These are phyloP conservation scores for Brachycybe producta DNA, from an alignment of 2,888 invertebrate genomes.

Conservation along the genomic window DNA sequence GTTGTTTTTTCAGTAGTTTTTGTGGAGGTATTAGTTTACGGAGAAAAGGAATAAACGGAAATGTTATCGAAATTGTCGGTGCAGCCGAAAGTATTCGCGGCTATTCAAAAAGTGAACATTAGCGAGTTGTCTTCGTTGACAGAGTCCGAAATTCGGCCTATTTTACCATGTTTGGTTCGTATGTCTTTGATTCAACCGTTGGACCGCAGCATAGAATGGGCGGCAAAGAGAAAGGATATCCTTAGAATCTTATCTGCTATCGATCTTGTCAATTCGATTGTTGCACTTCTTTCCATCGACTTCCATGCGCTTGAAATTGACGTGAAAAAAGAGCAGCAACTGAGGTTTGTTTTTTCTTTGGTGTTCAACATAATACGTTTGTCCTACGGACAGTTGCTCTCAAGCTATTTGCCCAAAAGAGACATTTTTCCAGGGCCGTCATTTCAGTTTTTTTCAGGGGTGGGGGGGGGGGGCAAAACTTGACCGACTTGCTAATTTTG, in stretches of 20 bases:
- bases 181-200: slow-evolving; percentile 82
- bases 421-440: too few species aligned
- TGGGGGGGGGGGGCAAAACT: too few species aligned
- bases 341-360: slow-evolving; percentile 46
- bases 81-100: slow-evolving; percentile 56
- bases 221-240: slow-evolving; percentile 70
- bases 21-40: too few species aligned
- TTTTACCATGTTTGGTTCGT: slow-evolving; percentile 76
- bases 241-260: slow-evolving; percentile 79
- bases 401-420: too few species aligned
- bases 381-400: too few species aligned
- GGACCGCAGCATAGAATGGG: slow-evolving; percentile 70
- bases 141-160: slow-evolving; percentile 69
- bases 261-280: slow-evolving; percentile 86
- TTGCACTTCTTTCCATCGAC: slow-evolving; percentile 82
- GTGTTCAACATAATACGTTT: not conserved
- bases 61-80: slow-evolving; percentile 34
- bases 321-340: slow-evolving; percentile 78
- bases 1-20: too few species aligned
- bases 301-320: slow-evolving; percentile 85
- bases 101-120: slow-evolving; percentile 71
- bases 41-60: too few species aligned
- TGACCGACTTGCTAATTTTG: too few species aligned
- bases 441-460: too few species aligned
- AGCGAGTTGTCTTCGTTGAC: slow-evolving; percentile 55